phyloP scores from a whole-genome alignment of 2,797 vertebrate species.

The Eulemur rubriventer region DNA sequence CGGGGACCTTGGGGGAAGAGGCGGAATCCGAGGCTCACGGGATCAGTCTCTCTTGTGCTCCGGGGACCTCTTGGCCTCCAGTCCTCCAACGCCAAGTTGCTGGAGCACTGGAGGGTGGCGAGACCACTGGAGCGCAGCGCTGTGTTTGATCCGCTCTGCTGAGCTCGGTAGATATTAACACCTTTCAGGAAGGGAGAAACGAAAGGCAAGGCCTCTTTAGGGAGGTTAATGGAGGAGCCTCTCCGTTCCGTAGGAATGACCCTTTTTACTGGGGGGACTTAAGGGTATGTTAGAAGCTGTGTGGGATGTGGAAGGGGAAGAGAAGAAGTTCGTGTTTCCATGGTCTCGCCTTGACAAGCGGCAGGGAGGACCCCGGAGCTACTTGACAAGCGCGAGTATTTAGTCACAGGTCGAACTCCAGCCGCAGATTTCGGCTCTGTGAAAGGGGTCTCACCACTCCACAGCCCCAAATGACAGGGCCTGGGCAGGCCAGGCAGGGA shows the following conservation, averaged over 20 bases:
- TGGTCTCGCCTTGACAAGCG: neutral
- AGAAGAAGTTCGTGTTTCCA: fast-evolving
- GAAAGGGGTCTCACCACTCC: neutral
- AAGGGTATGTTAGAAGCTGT: neutral
- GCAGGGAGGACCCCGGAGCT: fast-evolving
- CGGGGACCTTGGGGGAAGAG: neutral
- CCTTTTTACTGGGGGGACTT: neutral
- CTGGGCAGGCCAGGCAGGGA: neutral
- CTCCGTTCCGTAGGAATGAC: neutral
- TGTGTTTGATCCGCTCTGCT: neutral
- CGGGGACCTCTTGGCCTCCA: neutral
- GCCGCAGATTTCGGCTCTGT: fast-evolving
- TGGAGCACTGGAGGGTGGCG: neutral
- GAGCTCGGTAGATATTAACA: neutral
- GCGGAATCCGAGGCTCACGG: fast-evolving
- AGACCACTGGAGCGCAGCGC: neutral
- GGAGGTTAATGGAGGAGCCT: neutral
- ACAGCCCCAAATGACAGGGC: neutral
- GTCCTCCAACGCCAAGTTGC: neutral
- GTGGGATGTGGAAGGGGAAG: neutral
- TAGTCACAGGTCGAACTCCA: no score
- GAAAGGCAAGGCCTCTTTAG: neutral
- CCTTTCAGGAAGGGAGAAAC: neutral
- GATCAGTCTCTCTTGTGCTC: fast-evolving
- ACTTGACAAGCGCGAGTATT: no score